phyloP scores from a whole-genome alignment of 2,113 vertebrate species.

The Cephalopholis sonnerati region DNA sequence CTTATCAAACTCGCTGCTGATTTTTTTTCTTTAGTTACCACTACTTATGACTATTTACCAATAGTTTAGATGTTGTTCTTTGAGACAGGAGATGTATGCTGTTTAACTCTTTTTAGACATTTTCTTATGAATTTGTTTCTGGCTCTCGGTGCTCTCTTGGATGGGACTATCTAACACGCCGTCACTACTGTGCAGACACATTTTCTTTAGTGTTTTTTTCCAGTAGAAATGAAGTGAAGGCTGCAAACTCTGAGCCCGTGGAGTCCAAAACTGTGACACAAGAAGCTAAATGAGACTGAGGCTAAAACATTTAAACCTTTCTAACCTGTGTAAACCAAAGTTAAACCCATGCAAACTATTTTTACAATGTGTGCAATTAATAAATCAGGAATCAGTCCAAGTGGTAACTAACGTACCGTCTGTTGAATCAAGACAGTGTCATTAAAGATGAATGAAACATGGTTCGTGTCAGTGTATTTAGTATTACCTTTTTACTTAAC shows the following conservation, averaged over 20 bases:
- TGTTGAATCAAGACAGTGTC: slow-evolving; percentile 45
- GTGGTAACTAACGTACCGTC: slow-evolving; percentile 28
- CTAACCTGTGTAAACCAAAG: slow-evolving; percentile 3
- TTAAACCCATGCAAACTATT: slow-evolving; percentile 23
- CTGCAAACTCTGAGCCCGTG: background rate
- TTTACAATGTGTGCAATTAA: slow-evolving; percentile 40
- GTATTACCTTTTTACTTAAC: background rate
- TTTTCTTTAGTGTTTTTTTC: background rate
- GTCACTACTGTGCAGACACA: background rate
- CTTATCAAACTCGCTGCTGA: background rate
- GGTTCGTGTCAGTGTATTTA: background rate
- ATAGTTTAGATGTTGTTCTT: background rate
- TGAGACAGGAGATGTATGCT: background rate
- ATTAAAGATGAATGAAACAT: slow-evolving; percentile 70
- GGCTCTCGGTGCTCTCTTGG: background rate
- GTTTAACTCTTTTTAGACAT: background rate
- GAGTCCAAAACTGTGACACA: background rate
- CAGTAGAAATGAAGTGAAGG: background rate
- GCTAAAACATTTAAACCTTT: background rate
- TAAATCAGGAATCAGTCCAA: slow-evolving; percentile 10
- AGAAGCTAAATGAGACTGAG: slow-evolving; percentile 11
- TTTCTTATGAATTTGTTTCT: background rate
- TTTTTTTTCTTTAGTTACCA: slow-evolving; percentile 11
- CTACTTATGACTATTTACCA: slow-evolving; percentile 2
- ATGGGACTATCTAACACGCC: background rate